Evolutionary conservation across 2,113 vertebrate genomes (phyloP).

Genomic region (Psilopogon haemacephalus): DNA sequence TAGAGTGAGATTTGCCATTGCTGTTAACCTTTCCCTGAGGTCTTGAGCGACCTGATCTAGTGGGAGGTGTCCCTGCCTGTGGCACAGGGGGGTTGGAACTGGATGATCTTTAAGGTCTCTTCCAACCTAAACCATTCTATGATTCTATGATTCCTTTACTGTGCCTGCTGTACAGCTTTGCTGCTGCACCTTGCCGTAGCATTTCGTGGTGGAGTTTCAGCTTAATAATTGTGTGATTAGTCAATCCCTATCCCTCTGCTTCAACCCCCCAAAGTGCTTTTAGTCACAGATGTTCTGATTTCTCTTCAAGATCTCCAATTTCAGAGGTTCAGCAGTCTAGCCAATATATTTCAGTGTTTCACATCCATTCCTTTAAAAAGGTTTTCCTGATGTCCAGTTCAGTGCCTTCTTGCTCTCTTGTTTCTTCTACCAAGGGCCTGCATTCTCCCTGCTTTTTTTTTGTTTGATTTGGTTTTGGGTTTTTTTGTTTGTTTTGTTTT

Average conservation of each 20-base stretch:
- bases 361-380: background rate
- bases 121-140: too few relatives aligned
- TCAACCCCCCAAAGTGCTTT: background rate
- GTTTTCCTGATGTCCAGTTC: background rate
- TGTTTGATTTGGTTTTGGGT: too few relatives aligned
- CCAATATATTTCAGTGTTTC: background rate
- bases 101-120: too few relatives aligned
- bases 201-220: background rate
- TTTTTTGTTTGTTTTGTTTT: too few relatives aligned
- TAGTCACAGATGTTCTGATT: background rate
- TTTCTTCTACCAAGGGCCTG: background rate
- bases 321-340: background rate
- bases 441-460: background rate
- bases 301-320: background rate
- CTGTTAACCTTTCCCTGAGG: background rate
- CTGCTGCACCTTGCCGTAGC: background rate
- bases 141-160: background rate
- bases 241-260: background rate
- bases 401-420: background rate
- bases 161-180: rapidly evolving
- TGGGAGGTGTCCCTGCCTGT: too few relatives aligned
- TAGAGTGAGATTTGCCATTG: background rate
- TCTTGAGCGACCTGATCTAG: too few relatives aligned
- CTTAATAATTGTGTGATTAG: background rate
- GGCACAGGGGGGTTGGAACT: too few relatives aligned